Percentiles rank a stretch among this genome's conserved stretches.
Conservation (phyloP, 2,888 invertebrate genomes). For the Coenonympha arcania region DNA sequence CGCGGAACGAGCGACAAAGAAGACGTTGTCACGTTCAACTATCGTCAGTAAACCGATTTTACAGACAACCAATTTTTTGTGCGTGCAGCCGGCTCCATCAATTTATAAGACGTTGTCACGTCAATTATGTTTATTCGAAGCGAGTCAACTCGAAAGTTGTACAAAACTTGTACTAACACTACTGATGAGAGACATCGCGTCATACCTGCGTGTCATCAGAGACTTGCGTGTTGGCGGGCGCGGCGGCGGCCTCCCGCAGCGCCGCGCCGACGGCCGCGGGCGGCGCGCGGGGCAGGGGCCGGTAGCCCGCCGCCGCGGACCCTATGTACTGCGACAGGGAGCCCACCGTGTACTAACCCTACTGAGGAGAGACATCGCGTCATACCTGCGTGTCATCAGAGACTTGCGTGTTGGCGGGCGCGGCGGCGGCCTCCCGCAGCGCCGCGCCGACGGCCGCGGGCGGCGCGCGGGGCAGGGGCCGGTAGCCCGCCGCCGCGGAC, state of each 20-base stretch:
- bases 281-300: constrained; percentile 90
- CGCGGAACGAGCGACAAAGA: too few relatives aligned
- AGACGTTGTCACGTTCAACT: too few relatives aligned
- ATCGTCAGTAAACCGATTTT: too few relatives aligned
- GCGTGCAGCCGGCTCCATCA: too few relatives aligned
- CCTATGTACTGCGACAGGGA: constrained; percentile 96
- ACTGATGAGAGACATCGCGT: too few relatives aligned
- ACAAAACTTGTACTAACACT: too few relatives aligned
- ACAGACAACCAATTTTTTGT: too few relatives aligned
- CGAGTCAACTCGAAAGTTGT: too few relatives aligned
- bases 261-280: constrained; percentile 78
- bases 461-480: constrained; percentile 90
- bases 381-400: constrained; percentile 17
- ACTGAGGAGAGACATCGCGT: too few relatives aligned
- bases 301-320: constrained; percentile 87
- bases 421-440: constrained; percentile 75
- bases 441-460: constrained; percentile 78
- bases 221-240: constrained; percentile 8
- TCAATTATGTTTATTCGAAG: too few relatives aligned
- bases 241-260: constrained; percentile 75
- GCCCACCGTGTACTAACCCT: constrained; percentile 86
- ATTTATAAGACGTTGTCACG: too few relatives aligned
- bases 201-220: constrained; percentile 17
- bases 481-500: constrained; percentile 87
- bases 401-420: constrained; percentile 8